Evolutionary conservation across 2,888 invertebrate genomes (phyloP).

Genomic region (Bursaphelenchus okinawaensis): DNA sequence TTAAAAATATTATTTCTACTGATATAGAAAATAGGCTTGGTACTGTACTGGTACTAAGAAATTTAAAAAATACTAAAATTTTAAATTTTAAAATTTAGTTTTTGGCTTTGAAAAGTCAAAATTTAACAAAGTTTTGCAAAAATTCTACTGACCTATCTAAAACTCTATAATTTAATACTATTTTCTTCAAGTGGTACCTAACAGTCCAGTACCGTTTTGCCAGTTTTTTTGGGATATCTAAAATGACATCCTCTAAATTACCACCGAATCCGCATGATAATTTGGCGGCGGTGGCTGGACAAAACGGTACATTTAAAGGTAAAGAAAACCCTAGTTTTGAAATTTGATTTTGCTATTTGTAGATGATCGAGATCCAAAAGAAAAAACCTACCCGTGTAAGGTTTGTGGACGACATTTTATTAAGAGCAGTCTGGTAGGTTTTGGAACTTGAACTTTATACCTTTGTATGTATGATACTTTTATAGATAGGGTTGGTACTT

Average conservation of each 20-base stretch:
- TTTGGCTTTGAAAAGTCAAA: too few relatives aligned
- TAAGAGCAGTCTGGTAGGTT: slow-evolving; percentile 47
- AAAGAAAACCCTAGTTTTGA: too few relatives aligned
- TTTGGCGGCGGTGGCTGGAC: not conserved
- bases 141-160: too few relatives aligned
- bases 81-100: too few relatives aligned
- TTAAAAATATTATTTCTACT: too few relatives aligned
- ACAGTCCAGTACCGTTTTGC: not conserved
- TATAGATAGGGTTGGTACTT: too few relatives aligned
- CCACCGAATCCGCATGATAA: not conserved
- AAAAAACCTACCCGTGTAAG: slow-evolving; percentile 41
- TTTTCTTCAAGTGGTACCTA: not conserved
- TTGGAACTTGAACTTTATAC: not conserved
- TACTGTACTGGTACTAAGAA: too few relatives aligned
- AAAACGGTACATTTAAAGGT: not conserved
- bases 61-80: too few relatives aligned
- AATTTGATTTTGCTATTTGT: too few relatives aligned
- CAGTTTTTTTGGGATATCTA: not conserved
- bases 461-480: not conserved
- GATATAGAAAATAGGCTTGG: too few relatives aligned
- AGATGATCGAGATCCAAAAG: slow-evolving; percentile 10
- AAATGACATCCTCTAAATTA: not conserved
- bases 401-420: slow-evolving; percentile 51
- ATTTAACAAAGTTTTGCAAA: too few relatives aligned
- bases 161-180: not conserved